Evolutionary conservation across 2,797 vertebrate species (phyloP).

Genomic region (Macroramphosus scolopax): DNA sequence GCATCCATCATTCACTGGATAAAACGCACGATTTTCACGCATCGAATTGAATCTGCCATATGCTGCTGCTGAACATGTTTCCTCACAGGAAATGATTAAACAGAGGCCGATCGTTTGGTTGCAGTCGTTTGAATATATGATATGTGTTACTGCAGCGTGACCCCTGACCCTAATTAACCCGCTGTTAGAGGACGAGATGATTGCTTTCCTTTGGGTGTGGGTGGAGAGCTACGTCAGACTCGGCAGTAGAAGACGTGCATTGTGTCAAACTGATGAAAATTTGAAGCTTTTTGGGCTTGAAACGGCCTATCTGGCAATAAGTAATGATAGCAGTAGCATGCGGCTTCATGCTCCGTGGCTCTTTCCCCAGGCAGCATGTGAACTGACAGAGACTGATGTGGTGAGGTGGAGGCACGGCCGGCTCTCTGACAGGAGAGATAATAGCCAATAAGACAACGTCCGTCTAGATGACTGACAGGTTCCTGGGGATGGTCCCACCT

Average conservation of each 20-base stretch:
- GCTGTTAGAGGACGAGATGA: too few relatives aligned
- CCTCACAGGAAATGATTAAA: background rate
- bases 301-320: constrained; percentile 26
- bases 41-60: constrained; percentile 1
- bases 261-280: too few relatives aligned
- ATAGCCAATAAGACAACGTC: constrained; percentile 91
- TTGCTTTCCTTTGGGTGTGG: constrained; percentile 2
- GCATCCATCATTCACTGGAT: too few relatives aligned
- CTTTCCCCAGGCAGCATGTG: constrained; percentile 43
- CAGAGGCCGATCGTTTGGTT: background rate
- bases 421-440: constrained; percentile 85
- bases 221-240: too few relatives aligned
- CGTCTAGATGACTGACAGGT: constrained; percentile 88
- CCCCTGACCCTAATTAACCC: too few relatives aligned
- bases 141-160: too few relatives aligned
- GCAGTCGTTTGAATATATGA: too few relatives aligned
- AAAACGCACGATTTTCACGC: background rate
- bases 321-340: constrained; percentile 46
- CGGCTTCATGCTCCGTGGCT: constrained; percentile 43
- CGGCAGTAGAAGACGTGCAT: too few relatives aligned
- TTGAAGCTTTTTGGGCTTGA: background rate
- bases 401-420: constrained; percentile 51
- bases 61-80: background rate
- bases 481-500: constrained; percentile 68
- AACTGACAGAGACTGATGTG: constrained; percentile 71